Conservation (phyloP, 92 coral and sea anemone genomes). For the Hydrozoanthus gracilis region DNA sequence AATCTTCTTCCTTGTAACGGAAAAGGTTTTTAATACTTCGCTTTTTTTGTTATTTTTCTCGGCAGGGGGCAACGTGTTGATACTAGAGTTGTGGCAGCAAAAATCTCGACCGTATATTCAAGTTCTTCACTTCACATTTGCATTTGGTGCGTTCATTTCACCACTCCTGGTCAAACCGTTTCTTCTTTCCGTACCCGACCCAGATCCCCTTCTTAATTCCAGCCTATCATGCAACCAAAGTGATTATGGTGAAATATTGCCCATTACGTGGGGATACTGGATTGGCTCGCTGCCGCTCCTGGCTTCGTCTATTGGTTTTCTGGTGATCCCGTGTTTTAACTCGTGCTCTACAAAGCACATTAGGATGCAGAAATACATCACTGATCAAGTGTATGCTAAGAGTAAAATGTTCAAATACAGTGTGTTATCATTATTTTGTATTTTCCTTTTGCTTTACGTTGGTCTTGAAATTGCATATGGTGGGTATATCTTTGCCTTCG, state of each 20-base stretch:
- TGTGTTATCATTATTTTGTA: conserved; percentile 67
- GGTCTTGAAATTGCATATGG: conserved; percentile 93
- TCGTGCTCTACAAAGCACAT: conserved; percentile 53
- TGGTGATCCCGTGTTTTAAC: conserved; percentile 58
- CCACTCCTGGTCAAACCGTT: conserved; percentile 87
- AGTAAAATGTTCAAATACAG: conserved; percentile 67
- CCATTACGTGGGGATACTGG: conserved; percentile 86
- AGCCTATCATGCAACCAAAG: conserved; percentile 25
- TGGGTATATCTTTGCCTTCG: conserved; percentile 85
- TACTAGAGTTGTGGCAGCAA: conserved; percentile 81
- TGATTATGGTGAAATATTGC: conserved; percentile 39
- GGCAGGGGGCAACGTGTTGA: conserved; percentile 88
- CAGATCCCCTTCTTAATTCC: conserved; percentile 14
- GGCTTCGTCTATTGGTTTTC: conserved; percentile 71
- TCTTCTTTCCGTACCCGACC: conserved; percentile 53
- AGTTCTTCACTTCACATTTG: conserved; percentile 86
- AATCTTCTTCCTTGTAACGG: no score
- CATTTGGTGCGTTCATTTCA: conserved; percentile 85
- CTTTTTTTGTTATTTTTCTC: not conserved
- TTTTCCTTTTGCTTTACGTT: conserved; percentile 84
- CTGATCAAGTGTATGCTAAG: conserved; percentile 49
- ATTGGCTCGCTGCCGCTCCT: conserved; percentile 73
- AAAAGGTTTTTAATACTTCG: not conserved
- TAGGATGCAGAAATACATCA: conserved; percentile 51
- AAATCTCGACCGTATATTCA: conserved; percentile 87